Conservation (phyloP, 2,113 vertebrate genomes). For the Sprattus sprattus region DNA sequence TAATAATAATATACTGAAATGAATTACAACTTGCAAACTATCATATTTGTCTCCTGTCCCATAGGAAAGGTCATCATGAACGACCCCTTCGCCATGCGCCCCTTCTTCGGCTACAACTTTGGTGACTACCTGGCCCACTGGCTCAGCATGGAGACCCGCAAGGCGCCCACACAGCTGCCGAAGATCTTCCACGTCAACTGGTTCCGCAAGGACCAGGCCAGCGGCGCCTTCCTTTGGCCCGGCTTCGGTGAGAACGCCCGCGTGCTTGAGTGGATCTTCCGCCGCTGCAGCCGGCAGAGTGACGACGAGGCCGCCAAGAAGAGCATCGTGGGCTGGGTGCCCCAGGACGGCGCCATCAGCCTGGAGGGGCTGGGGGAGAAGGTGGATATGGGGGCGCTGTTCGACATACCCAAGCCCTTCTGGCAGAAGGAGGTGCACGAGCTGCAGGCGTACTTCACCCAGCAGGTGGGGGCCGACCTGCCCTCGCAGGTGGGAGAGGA, state of each 20-base stretch:
- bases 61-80: conserved; percentile 80
- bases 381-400: conserved; percentile 66
- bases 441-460: conserved; percentile 79
- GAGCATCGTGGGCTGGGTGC: conserved; percentile 73
- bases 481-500: conserved; percentile 79
- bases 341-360: conserved; percentile 69
- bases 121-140: conserved; percentile 93
- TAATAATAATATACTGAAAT: background rate
- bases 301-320: conserved; percentile 78
- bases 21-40: background rate
- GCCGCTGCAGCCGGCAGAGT: conserved; percentile 65
- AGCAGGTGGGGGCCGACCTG: conserved; percentile 84
- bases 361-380: conserved; percentile 59
- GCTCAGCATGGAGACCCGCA: conserved; percentile 88
- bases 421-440: conserved; percentile 79
- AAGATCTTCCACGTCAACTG: conserved; percentile 98
- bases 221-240: conserved; percentile 90
- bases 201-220: conserved; percentile 86
- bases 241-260: conserved; percentile 92
- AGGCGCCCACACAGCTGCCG: conserved; percentile 80
- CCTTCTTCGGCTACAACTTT: conserved; percentile 99
- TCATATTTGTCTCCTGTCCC: background rate
- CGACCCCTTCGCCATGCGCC: conserved; percentile 96
- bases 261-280: conserved; percentile 96
- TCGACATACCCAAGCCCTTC: conserved; percentile 73